phyloP scores from a whole-genome alignment of 2,797 vertebrate genomes.

The Darevskia mixta region DNA sequence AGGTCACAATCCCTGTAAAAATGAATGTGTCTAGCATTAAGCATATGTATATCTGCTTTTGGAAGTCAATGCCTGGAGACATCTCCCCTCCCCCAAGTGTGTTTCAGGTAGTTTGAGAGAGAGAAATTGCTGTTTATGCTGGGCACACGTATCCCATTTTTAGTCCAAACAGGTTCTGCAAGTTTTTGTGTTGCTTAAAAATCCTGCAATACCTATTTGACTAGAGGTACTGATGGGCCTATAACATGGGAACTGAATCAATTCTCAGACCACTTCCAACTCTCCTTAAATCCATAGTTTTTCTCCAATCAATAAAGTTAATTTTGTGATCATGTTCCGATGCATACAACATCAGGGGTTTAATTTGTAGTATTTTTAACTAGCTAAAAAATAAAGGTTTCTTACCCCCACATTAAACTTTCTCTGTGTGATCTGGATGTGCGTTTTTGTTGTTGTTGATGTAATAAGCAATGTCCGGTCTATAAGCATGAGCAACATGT shows the following conservation, averaged over 20 bases:
- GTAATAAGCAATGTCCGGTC: background rate
- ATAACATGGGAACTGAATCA: background rate
- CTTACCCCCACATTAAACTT: background rate
- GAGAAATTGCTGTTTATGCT: background rate
- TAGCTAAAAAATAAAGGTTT: background rate
- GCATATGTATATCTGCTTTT: background rate
- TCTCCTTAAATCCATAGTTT: background rate
- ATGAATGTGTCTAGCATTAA: conserved; percentile 7
- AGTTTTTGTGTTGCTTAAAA: background rate
- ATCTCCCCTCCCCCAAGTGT: too few relatives aligned
- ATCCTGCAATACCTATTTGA: background rate
- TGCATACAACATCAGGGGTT: background rate
- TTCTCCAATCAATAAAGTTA: background rate
- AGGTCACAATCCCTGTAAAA: conserved; percentile 10
- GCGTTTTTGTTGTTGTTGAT: background rate
- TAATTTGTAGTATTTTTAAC: too few relatives aligned
- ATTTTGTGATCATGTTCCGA: background rate
- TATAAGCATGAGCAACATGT: background rate
- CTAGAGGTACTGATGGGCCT: background rate
- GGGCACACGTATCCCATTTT: background rate
- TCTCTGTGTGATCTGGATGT: background rate
- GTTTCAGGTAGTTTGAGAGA: background rate
- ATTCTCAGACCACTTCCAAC: background rate
- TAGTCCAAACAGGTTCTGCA: background rate
- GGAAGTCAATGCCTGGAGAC: background rate